Percentiles rank a stretch among this genome's conserved stretches.
These are phyloP conservation scores for Drosophila novamexicana DNA, from an alignment of 1,140 invertebrate species.

Conservation along the genomic window DNA sequence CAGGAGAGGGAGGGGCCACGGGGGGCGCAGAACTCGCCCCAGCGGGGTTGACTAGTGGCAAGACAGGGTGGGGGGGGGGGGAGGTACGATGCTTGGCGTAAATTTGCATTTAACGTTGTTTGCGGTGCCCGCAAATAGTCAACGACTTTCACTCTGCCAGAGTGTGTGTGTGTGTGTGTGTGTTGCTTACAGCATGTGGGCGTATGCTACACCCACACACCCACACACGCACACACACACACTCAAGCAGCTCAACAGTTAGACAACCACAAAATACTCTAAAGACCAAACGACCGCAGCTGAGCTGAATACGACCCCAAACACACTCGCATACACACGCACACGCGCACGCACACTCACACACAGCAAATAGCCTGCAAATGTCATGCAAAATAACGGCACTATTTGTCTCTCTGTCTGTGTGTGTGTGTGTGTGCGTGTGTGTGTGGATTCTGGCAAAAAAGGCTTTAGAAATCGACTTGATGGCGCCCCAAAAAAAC, in stretches of 20 bases:
- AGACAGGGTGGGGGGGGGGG: background rate
- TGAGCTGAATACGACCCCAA: slow-evolving; percentile 24
- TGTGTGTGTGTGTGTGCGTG: slow-evolving; percentile 21
- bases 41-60: background rate
- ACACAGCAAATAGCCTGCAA: slow-evolving; percentile 35
- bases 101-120: slow-evolving; percentile 83
- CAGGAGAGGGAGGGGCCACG: background rate
- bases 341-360: slow-evolving; percentile 2
- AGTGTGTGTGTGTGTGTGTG: slow-evolving; percentile 3
- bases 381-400: slow-evolving; percentile 51
- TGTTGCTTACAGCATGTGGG: slow-evolving; percentile 21
- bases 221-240: slow-evolving; percentile 5
- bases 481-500: slow-evolving; percentile 60
- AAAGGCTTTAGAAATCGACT: slow-evolving; percentile 68
- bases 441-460: slow-evolving; percentile 23
- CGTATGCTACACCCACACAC: slow-evolving; percentile 11
- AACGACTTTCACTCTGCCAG: slow-evolving; percentile 17
- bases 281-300: slow-evolving; percentile 51
- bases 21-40: background rate
- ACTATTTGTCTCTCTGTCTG: slow-evolving; percentile 38
- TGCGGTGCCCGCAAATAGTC: slow-evolving; percentile 75
- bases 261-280: slow-evolving; percentile 58
- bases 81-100: slow-evolving; percentile 51
- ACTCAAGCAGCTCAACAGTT: slow-evolving; percentile 44
- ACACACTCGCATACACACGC: slow-evolving; percentile 15